phyloP scores from a whole-genome alignment of 2,888 invertebrate genomes.

The Mantis religiosa region DNA sequence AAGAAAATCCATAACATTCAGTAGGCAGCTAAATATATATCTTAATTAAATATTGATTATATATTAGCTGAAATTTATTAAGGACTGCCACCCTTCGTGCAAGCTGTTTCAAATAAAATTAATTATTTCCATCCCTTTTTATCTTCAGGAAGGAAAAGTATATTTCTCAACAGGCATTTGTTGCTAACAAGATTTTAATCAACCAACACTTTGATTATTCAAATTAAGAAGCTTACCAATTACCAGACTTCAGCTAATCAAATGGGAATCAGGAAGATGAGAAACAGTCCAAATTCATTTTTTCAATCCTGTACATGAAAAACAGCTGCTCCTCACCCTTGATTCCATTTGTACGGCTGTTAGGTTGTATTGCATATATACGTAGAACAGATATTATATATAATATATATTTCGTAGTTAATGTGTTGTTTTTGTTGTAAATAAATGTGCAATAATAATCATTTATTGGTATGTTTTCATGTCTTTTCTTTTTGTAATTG shows the following conservation, averaged over 20 bases:
- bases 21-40: too few species aligned
- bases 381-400: constrained; percentile 8
- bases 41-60: too few species aligned
- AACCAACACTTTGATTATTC: too few species aligned
- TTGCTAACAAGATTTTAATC: too few species aligned
- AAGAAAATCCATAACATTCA: too few species aligned
- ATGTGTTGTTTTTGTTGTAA: constrained; percentile 20
- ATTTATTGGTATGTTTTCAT: not conserved
- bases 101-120: too few species aligned
- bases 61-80: too few species aligned
- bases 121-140: too few species aligned
- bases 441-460: constrained; percentile 25
- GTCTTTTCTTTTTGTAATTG: not conserved
- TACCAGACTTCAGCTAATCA: not conserved
- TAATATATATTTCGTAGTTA: constrained; percentile 21
- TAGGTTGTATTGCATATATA: not conserved
- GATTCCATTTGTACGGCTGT: not conserved
- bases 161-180: too few species aligned
- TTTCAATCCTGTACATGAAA: not conserved
- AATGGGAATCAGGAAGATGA: not conserved
- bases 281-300: not conserved
- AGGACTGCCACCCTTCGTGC: too few species aligned
- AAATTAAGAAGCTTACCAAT: not conserved
- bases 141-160: too few species aligned
- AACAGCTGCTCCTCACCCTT: not conserved